Conservation (phyloP, 2,888 invertebrate species). For the Phania funesta region DNA sequence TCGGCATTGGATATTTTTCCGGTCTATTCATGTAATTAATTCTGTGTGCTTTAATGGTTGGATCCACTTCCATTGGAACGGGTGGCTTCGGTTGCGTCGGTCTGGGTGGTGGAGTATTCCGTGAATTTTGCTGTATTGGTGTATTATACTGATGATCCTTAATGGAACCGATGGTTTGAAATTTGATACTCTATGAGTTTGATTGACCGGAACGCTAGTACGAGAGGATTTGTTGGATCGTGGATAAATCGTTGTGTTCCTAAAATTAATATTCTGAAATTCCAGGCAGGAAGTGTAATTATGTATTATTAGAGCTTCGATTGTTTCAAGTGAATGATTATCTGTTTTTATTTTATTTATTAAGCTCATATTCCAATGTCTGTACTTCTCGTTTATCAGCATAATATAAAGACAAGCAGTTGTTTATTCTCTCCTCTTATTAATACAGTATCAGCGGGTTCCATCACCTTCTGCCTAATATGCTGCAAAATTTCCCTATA, state of each 20-base stretch:
- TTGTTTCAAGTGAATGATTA: neutral
- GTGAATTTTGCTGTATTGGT: no score
- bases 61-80: slow-evolving; percentile 8
- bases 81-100: slow-evolving; percentile 7
- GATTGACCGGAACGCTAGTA: neutral
- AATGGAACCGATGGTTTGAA: no score
- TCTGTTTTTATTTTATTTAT: neutral
- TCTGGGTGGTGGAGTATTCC: neutral
- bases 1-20: slow-evolving; percentile 14
- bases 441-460: neutral
- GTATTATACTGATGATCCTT: no score
- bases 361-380: neutral
- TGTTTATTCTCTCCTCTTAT: neutral
- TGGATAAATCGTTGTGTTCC: slow-evolving; percentile 1
- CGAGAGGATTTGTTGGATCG: neutral
- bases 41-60: neutral
- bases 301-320: neutral
- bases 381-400: neutral
- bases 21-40: slow-evolving; percentile 22
- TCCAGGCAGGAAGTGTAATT: slow-evolving; percentile 32
- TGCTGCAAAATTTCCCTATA: neutral
- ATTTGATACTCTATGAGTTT: neutral
- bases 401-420: neutral
- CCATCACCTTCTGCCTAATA: neutral
- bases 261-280: slow-evolving; percentile 38